Percentiles rank a stretch among this genome's conserved stretches.
phyloP scores from a whole-genome alignment of 1,140 invertebrate species.

The Polypedilum pembai region DNA sequence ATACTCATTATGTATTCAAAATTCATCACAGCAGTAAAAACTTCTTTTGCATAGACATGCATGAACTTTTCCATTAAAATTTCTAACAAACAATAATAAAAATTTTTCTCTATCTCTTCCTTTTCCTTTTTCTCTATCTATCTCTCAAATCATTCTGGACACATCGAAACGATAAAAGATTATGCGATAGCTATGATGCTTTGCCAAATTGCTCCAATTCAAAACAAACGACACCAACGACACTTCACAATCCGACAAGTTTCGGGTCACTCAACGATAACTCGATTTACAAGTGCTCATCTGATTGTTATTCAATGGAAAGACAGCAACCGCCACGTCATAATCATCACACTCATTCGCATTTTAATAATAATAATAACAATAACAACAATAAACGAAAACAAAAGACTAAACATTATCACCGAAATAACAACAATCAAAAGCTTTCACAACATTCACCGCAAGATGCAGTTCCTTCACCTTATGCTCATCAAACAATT shows the following conservation, averaged over 20 bases:
- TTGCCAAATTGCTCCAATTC: conserved; percentile 22
- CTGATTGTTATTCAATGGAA: conserved; percentile 9
- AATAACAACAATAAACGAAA: conserved; percentile 22
- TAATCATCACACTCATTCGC: conserved; percentile 17
- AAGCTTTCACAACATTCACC: neutral
- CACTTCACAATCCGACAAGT: neutral
- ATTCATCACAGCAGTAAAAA: too few species aligned
- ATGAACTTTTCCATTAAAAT: too few species aligned
- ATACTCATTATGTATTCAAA: too few species aligned
- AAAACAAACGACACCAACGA: neutral
- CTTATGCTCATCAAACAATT: conserved; percentile 14
- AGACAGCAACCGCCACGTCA: neutral
- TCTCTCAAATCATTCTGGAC: too few species aligned
- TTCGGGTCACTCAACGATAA: conserved; percentile 4
- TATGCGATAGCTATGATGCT: conserved; percentile 20
- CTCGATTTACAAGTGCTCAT: conserved; percentile 13
- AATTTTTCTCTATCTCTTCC: neutral
- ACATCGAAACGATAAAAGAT: neutral
- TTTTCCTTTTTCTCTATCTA: neutral
- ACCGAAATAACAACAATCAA: neutral
- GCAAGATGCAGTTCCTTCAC: conserved; percentile 4
- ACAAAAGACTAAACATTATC: neutral
- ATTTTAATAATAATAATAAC: conserved; percentile 1
- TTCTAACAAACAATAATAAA: neutral
- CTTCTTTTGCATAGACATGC: too few species aligned